phyloP scores from a whole-genome alignment of 1,140 invertebrate genomes.

The Anastatus disparis region DNA sequence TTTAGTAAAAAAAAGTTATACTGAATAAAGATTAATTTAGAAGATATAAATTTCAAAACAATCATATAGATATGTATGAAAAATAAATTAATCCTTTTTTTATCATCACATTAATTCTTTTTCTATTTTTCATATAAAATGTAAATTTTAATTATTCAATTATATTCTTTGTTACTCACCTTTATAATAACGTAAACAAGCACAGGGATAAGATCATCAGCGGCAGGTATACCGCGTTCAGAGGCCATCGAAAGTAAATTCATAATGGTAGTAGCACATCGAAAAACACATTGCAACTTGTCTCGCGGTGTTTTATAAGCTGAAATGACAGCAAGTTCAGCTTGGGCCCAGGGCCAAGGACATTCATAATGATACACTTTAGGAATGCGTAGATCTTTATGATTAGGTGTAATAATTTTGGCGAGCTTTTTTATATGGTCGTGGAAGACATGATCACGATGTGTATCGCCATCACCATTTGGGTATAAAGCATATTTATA shows the following conservation, averaged over 20 bases:
- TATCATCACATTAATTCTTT: too few species aligned
- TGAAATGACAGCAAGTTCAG: conserved; percentile 90
- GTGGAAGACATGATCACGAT: conserved; percentile 87
- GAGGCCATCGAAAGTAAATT: conserved; percentile 88
- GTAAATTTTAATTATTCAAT: too few species aligned
- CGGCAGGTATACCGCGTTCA: conserved; percentile 85
- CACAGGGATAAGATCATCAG: conserved; percentile 97
- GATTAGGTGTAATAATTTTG: conserved; percentile 81
- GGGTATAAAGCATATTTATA: conserved; percentile 95
- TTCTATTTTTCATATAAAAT: too few species aligned
- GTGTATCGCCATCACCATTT: conserved; percentile 95
- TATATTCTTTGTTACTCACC: conserved; percentile 73
- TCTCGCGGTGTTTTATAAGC: conserved; percentile 95
- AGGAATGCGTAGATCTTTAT: conserved; percentile 85
- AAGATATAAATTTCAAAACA: too few species aligned
- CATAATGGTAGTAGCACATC: conserved; percentile 93
- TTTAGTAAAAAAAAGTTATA: too few species aligned
- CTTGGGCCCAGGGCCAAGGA: conserved; percentile 97
- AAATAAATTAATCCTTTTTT: too few species aligned
- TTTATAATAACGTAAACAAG: conserved; percentile 97
- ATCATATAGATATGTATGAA: too few species aligned
- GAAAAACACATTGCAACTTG: conserved; percentile 86
- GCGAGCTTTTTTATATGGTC: conserved; percentile 90
- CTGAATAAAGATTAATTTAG: too few species aligned
- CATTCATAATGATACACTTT: conserved; percentile 88